These are phyloP conservation scores for Chloebia gouldiae DNA, from an alignment of 2,113 vertebrate species.

Conservation along the genomic window DNA sequence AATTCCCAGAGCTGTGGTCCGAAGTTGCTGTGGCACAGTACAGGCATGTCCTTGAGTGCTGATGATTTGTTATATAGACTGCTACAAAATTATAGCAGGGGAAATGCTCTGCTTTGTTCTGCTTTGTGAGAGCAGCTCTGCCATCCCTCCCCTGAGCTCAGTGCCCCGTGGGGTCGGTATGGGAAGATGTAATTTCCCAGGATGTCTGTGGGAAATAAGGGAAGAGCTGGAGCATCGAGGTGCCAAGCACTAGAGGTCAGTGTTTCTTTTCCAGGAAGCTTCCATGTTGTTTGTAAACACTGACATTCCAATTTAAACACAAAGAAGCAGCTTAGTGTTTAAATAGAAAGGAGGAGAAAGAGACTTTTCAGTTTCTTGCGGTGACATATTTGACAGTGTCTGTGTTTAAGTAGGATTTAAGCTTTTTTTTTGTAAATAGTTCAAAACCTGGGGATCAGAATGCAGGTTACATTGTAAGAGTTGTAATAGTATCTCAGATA, in stretches of 20 bases:
- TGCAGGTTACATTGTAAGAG: background rate
- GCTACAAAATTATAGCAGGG: background rate
- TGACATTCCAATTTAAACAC: background rate
- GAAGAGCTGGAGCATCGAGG: background rate
- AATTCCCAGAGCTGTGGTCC: background rate
- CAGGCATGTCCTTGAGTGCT: background rate
- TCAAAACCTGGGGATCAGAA: background rate
- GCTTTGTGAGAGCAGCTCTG: background rate
- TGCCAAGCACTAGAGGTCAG: slow-evolving; percentile 50
- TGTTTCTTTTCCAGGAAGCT: slow-evolving; percentile 49
- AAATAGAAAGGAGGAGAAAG: background rate
- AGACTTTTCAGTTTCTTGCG: background rate
- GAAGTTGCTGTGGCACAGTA: background rate
- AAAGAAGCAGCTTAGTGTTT: background rate
- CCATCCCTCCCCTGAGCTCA: background rate
- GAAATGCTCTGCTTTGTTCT: background rate
- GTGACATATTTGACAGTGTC: background rate
- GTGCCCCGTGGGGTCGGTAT: rapidly evolving
- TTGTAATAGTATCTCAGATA: background rate
- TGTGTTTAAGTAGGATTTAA: background rate
- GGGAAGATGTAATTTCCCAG: background rate
- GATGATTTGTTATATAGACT: background rate
- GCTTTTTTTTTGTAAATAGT: background rate
- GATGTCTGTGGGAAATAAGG: background rate
- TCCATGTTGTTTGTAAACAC: slow-evolving; percentile 29